A percentile compares a stretch with the other conserved stretches of the same genome.
phyloP scores from a whole-genome alignment of 1,140 invertebrate genomes.

The Dreissena polymorpha region DNA sequence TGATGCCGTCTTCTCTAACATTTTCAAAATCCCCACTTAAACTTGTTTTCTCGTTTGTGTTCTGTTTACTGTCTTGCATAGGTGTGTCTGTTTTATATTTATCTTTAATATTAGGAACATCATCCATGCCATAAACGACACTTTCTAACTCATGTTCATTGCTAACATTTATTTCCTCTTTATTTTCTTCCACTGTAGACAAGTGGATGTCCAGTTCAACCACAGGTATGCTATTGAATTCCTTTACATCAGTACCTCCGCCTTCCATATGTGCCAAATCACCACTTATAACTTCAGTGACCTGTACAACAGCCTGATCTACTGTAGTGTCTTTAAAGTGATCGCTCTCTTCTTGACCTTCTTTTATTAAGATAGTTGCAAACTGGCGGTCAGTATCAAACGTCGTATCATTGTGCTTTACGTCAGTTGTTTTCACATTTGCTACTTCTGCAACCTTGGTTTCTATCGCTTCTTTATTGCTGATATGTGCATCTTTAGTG shows the following conservation, averaged over 20 bases:
- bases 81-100: background rate
- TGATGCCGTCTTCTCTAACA: too few relatives aligned
- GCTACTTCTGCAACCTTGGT: background rate
- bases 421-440: background rate
- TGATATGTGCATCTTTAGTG: background rate
- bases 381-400: background rate
- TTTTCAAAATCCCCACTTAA: too few relatives aligned
- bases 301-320: background rate
- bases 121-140: too few relatives aligned
- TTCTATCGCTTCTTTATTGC: background rate
- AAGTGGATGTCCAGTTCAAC: background rate
- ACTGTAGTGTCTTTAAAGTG: too few relatives aligned
- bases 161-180: background rate
- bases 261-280: background rate
- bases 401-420: background rate
- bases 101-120: background rate
- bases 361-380: too few relatives aligned
- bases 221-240: background rate
- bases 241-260: background rate
- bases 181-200: background rate
- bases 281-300: background rate
- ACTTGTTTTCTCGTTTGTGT: too few relatives aligned
- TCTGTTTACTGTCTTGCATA: too few relatives aligned
- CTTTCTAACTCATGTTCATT: background rate
- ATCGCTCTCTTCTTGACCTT: background rate